Percentiles rank a stretch among this genome's conserved stretches.
Evolutionary conservation across 2,888 invertebrate genomes (phyloP).

Genomic region (Ennomos quercinarius): DNA sequence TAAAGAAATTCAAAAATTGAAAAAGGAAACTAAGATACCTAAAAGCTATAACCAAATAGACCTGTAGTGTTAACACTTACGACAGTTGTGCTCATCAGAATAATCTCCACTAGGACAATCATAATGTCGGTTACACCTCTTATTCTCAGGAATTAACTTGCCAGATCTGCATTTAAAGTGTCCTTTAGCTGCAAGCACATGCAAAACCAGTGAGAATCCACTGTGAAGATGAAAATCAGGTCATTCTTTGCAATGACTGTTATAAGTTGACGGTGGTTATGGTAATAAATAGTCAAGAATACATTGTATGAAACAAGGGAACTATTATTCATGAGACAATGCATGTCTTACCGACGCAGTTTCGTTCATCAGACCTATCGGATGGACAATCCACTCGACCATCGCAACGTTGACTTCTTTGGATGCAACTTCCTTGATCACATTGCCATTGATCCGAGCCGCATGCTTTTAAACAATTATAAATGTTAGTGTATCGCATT

Average conservation of each 20-base stretch:
- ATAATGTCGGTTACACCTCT: slow-evolving; percentile 87
- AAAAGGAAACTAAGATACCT: slow-evolving; percentile 27
- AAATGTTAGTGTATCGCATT: slow-evolving; percentile 38
- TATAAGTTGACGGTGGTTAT: slow-evolving; percentile 6
- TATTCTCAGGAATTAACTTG: slow-evolving; percentile 82
- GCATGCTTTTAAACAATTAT: slow-evolving; percentile 84
- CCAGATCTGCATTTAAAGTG: slow-evolving; percentile 89
- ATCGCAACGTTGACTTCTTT: slow-evolving; percentile 86
- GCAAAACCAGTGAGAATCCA: slow-evolving; percentile 38
- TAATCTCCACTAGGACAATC: slow-evolving; percentile 88
- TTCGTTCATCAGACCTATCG: slow-evolving; percentile 90
- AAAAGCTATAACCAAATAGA: slow-evolving; percentile 39
- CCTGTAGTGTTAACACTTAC: slow-evolving; percentile 83
- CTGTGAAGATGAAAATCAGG: not conserved
- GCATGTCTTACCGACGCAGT: slow-evolving; percentile 85
- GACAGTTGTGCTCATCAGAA: slow-evolving; percentile 91
- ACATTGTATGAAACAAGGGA: slow-evolving; percentile 7
- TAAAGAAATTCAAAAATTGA: slow-evolving; percentile 12
- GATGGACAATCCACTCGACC: slow-evolving; percentile 89
- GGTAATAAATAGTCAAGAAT: slow-evolving; percentile 15
- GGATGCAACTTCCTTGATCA: slow-evolving; percentile 88
- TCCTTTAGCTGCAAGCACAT: slow-evolving; percentile 73
- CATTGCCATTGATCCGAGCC: slow-evolving; percentile 90
- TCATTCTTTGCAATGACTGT: slow-evolving; percentile 1
- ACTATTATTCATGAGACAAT: not conserved